These are phyloP conservation scores for Myrmophylax atrothorax DNA, from an alignment of 2,113 vertebrate genomes.

Conservation along the genomic window DNA sequence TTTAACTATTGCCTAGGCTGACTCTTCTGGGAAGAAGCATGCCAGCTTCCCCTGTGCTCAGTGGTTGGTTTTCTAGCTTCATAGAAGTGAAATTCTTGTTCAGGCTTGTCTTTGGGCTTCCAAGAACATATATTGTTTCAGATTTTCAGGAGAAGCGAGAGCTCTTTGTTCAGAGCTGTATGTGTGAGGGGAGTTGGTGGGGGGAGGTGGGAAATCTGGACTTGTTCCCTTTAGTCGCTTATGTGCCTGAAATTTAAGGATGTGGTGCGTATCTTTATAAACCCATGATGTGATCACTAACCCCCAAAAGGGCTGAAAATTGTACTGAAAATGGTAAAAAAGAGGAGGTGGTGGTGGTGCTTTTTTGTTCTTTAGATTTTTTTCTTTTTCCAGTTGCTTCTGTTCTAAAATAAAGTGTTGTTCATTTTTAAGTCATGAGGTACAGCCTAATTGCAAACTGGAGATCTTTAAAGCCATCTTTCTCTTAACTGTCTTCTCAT, in stretches of 20 bases:
- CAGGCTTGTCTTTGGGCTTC: not conserved
- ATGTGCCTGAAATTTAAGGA: not conserved
- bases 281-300: not conserved
- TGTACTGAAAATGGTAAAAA: not conserved
- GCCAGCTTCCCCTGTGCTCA: not conserved
- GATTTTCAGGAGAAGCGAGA: not conserved
- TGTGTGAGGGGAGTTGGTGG: not conserved
- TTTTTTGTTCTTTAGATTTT: not conserved
- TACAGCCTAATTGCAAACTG: not conserved
- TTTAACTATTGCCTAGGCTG: not conserved
- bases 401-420: not conserved
- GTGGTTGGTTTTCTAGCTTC: not conserved
- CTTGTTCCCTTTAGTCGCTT: not conserved
- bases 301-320: not conserved
- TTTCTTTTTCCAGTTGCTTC: not conserved
- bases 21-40: not conserved
- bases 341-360: not conserved
- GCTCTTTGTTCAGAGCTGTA: not conserved
- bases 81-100: not conserved
- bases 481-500: not conserved
- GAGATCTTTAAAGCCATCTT: not conserved
- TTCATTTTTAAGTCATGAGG: not conserved
- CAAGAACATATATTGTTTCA: not conserved
- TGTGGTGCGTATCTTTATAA: not conserved
- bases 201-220: accelerated